Evolutionary conservation across 2,113 vertebrate genomes (phyloP).

Genomic region (Vicugna pacos): DNA sequence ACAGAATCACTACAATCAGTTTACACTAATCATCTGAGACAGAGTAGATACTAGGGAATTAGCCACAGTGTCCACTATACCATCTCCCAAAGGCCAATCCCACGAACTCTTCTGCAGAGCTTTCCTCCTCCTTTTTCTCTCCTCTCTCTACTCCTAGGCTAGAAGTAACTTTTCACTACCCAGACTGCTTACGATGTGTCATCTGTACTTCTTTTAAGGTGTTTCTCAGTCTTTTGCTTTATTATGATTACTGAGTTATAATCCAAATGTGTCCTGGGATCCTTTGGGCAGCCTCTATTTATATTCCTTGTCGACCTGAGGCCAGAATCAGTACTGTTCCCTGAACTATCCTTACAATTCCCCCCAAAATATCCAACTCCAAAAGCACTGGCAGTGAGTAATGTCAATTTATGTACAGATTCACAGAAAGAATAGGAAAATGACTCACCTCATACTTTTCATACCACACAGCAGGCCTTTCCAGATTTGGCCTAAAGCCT

Average conservation of each 20-base stretch:
- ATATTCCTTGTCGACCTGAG: background rate
- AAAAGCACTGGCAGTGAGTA: background rate
- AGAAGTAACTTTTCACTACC: background rate
- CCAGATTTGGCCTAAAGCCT: background rate
- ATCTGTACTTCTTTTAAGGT: background rate
- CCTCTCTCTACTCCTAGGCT: background rate
- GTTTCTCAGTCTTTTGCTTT: background rate
- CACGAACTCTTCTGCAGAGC: background rate
- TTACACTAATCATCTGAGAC: background rate
- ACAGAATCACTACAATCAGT: background rate
- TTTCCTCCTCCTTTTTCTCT: background rate
- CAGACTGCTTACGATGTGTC: background rate
- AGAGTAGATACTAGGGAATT: background rate
- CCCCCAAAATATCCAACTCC: background rate
- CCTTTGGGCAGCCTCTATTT: background rate
- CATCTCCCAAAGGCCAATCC: background rate
- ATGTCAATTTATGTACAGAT: background rate
- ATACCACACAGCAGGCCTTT: background rate
- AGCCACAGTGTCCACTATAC: background rate
- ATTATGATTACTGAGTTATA: background rate
- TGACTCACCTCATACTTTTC: background rate
- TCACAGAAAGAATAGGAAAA: background rate
- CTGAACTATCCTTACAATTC: background rate
- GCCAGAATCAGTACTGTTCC: background rate
- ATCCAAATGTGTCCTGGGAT: background rate